phyloP scores from a whole-genome alignment of 2,888 invertebrate species.

The Scaptomyza flava region DNA sequence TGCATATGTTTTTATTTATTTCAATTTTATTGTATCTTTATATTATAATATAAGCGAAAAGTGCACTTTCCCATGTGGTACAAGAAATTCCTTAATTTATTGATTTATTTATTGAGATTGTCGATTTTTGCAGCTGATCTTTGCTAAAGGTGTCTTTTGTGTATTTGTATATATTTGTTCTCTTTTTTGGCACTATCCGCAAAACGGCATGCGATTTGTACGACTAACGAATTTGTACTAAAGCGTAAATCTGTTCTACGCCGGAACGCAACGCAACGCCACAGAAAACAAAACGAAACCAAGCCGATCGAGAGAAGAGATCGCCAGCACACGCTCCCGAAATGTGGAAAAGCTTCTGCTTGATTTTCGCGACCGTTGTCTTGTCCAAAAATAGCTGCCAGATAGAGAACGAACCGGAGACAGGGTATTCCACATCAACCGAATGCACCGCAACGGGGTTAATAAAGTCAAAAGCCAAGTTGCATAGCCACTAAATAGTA shows the following conservation, averaged over 20 bases:
- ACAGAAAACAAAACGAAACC: conserved; percentile 15
- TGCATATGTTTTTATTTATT: conserved; percentile 19
- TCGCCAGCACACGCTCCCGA: conserved; percentile 21
- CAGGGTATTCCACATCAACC: conserved; percentile 14
- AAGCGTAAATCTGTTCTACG: conserved; percentile 61
- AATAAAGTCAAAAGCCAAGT: conserved; percentile 46
- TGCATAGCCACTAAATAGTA: no score
- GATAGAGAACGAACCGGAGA: conserved; percentile 31
- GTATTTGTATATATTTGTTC: conserved; percentile 21
- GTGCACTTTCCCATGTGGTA: conserved; percentile 61
- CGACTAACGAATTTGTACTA: conserved; percentile 74
- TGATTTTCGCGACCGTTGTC: conserved; percentile 44
- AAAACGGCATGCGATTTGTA: conserved; percentile 63
- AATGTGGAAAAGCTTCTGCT: conserved; percentile 35
- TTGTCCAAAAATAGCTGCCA: conserved; percentile 53
- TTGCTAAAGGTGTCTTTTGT: conserved; percentile 36
- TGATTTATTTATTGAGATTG: conserved; percentile 64
- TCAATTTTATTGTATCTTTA: neutral
- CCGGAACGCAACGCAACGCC: conserved; percentile 35
- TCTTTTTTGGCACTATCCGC: conserved; percentile 47
- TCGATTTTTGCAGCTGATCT: conserved; percentile 50
- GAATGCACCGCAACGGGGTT: conserved; percentile 50
- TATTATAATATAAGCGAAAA: conserved; percentile 41
- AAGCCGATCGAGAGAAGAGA: conserved; percentile 10
- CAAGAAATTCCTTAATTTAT: conserved; percentile 57